Conservation (phyloP, 1,140 invertebrate genomes). For the Drosophila micromelanica region DNA sequence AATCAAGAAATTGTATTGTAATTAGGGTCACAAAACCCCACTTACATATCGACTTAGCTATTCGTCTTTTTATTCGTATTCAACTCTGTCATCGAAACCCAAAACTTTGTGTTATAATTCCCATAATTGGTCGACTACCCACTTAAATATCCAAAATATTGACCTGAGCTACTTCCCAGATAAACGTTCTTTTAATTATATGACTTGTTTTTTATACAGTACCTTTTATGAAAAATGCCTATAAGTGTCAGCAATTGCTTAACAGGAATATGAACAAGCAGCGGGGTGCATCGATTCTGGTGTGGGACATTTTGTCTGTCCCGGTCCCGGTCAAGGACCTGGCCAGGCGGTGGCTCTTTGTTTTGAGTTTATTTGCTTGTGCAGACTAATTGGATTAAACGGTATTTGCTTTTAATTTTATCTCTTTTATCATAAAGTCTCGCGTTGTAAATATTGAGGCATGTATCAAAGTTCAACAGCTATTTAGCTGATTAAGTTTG, state of each 20-base stretch:
- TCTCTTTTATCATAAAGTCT: conserved; percentile 7
- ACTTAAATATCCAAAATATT: background rate
- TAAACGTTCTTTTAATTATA: background rate
- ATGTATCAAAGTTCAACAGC: background rate
- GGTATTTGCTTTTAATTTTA: conserved; percentile 5
- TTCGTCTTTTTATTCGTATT: too few species aligned
- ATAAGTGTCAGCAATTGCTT: background rate
- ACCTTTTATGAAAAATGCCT: background rate
- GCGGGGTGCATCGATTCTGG: too few species aligned
- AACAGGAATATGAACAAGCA: background rate
- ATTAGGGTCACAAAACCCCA: background rate
- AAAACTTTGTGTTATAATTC: too few species aligned
- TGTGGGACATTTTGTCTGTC: background rate
- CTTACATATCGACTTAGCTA: background rate
- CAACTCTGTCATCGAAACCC: too few species aligned
- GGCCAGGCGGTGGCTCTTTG: background rate
- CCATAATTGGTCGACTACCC: too few species aligned
- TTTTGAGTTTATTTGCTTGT: background rate
- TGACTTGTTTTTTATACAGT: too few species aligned
- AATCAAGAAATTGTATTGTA: conserved; percentile 6
- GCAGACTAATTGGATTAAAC: conserved; percentile 12
- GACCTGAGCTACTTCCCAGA: background rate
- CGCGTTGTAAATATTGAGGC: background rate
- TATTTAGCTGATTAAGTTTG: background rate
- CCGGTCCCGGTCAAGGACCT: background rate